phyloP scores from a whole-genome alignment of 2,888 invertebrate species.

The Epirrita christyi region DNA sequence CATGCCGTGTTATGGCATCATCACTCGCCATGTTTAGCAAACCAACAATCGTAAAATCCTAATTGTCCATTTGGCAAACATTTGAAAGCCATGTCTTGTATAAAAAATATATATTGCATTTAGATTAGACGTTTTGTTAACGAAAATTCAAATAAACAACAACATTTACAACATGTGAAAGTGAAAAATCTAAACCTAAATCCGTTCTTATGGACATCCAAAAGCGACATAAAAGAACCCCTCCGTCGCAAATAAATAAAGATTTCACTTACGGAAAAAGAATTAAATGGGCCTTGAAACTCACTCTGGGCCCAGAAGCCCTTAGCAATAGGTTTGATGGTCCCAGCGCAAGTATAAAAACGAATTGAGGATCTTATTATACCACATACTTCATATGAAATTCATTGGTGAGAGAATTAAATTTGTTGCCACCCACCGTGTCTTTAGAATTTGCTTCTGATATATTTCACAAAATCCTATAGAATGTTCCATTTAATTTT shows the following conservation, averaged over 20 bases:
- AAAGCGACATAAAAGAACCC: constrained; percentile 27
- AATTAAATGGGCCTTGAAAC: constrained; percentile 31
- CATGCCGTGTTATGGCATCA: constrained; percentile 8
- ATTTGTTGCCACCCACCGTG: constrained; percentile 8
- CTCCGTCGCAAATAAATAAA: constrained; percentile 35
- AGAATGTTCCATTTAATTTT: no score
- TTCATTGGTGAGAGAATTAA: constrained; percentile 19
- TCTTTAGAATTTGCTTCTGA: not conserved
- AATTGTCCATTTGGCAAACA: not conserved
- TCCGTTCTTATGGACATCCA: constrained; percentile 24
- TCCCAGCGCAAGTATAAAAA: constrained; percentile 36
- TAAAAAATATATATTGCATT: no score
- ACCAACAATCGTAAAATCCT: not conserved
- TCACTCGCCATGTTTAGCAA: not conserved
- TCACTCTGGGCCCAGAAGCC: constrained; percentile 13
- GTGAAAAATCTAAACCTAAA: constrained; percentile 24
- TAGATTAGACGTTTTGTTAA: no score
- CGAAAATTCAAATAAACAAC: no score
- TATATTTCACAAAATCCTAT: not conserved
- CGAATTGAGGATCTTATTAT: constrained; percentile 28
- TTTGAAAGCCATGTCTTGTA: not conserved
- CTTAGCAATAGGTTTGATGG: constrained; percentile 31
- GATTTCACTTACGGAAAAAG: constrained; percentile 37
- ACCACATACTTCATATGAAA: constrained; percentile 24
- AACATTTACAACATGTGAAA: constrained; percentile 18